Evolutionary conservation across 2,888 invertebrate species (phyloP), one percentile per base, ranked within the genome.

Genomic region (Ophonus ardosiacus): DNA sequence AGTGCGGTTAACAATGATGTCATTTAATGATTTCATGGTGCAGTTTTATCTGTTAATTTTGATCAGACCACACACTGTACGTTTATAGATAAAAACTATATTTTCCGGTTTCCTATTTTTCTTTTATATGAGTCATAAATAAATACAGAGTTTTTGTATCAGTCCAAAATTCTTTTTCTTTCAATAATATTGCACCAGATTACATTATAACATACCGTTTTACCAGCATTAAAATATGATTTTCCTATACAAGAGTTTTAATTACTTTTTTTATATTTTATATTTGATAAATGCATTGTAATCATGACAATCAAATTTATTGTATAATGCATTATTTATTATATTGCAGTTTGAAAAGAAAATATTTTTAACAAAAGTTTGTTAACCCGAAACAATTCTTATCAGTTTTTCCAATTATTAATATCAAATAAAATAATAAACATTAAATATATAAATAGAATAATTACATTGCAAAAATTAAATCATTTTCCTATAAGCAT

Each of bases 1-100:
- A 31, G 15, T 5, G 38, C 10, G 17, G 18, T 74, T 74, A 18
- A 18, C 43, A 38, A 43, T 74, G 71, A 74, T 24, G 71, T 43
- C 71, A 74, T 51, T 59, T 13, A 68, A 74, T 74, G 71, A 74
- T 40, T 8, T 74, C 71, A 74, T 43, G 18, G 40, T 74, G 15
- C n/a, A 18, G 0, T 17, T 40, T 74, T 43, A 74, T 74, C 71
- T 15, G 40, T 17, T 43, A 43, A 74, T 18, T 43, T 17, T 10
- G 40, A 74, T 74, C 71, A 74, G 71, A 18, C 43, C 43, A 74
- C 71, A 43, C 71, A 68, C 63, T 24, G 31, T 65, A n/a, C 21
- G 21, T 65, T 10, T n/a, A 38, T 8, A 65, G 65, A 65, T 65
- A 65, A 24, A 65, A 65, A 65, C 59, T 15, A 17, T 57, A 57